Evolutionary conservation across 2,888 invertebrate species (phyloP), one percentile per base, ranked within the genome.

Genomic region (Drosophila greeni): DNA sequence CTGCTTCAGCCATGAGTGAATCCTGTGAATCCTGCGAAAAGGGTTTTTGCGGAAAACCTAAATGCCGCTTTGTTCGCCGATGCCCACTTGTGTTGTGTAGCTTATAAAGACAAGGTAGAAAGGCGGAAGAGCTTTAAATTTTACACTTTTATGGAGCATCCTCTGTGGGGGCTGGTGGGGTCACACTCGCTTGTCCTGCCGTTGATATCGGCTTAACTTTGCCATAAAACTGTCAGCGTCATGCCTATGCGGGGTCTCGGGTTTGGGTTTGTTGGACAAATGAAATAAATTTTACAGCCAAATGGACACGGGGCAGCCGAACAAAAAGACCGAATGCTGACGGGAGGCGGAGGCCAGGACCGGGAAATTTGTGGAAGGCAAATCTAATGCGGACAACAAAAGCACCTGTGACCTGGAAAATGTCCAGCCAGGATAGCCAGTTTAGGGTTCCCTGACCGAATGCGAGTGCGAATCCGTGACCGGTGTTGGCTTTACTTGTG

Each of bases 251-350:
- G 79, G 76, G 49, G 5, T 26, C 20, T 31, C 8, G 29, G 29
- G 18, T 31, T 45, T 12, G 45, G 29, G 29, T 47, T 47, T 59
- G 66, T 47, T 70, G 65, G 70, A 59, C 74, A 81, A 84, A 81
- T 82, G 81, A 84, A 75, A 81, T 82, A 82, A 84, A 84, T 84
- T 82, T 82, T 76, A 84, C 82, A 84, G 81, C 75, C 82, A 84
- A 82, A 77, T 77, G 81, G 82, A 47, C 45, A 73, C 68, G 67
- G 80, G 42, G 16, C 36, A 43, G 66, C 56, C 60, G 40, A 75
- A 68, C 69, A 74, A 83, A 81, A 74, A 74, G 66, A 58, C 64
- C 66, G 61, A 70, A 64, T 64, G 62, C 61, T 51, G 51, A 66
- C 48, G 51, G 24, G 12, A 20, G 6, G 12, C 29, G 6, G 24